Conservation (phyloP, 2,113 vertebrate genomes). For the Corvus moneduloides region DNA sequence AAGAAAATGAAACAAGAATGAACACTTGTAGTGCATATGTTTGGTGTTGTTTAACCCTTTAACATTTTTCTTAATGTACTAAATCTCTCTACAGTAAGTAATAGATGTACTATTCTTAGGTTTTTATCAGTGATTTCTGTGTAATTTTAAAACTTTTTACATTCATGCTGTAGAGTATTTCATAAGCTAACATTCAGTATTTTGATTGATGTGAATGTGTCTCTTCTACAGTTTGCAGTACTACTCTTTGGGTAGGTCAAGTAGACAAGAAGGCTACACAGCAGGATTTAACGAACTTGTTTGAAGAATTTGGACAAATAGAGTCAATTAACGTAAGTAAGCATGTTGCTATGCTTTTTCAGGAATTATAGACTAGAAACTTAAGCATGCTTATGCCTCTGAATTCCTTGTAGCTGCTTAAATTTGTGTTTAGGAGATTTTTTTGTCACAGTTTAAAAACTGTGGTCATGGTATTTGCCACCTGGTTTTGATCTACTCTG, state of each 20-base stretch:
- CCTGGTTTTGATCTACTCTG: not conserved
- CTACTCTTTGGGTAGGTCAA: constrained; percentile 97
- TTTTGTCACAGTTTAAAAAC: not conserved
- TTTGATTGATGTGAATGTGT: constrained; percentile 4
- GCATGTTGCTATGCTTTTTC: not conserved
- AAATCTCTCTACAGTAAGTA: not conserved
- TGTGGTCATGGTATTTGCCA: not conserved
- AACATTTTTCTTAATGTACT: not conserved
- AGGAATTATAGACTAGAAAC: not conserved
- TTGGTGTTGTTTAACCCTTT: not conserved
- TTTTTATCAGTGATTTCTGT: not conserved
- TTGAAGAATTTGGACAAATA: constrained; percentile 98
- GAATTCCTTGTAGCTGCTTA: not conserved
- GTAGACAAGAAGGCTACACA: constrained; percentile 99
- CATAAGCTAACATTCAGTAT: not conserved
- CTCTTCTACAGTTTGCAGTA: constrained; percentile 89
- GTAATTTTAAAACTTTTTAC: not conserved
- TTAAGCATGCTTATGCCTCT: not conserved
- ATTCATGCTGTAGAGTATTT: not conserved
- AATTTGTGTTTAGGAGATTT: not conserved
- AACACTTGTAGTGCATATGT: not conserved
- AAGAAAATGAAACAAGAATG: not conserved
- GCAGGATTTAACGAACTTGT: constrained; percentile 96
- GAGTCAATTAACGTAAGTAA: constrained; percentile 98
- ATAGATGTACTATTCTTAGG: not conserved